A percentile compares a stretch with the other conserved stretches of the same genome.
These are phyloP conservation scores for Nematostella vectensis DNA, from an alignment of 92 coral and sea anemone genomes.

Conservation along the genomic window DNA sequence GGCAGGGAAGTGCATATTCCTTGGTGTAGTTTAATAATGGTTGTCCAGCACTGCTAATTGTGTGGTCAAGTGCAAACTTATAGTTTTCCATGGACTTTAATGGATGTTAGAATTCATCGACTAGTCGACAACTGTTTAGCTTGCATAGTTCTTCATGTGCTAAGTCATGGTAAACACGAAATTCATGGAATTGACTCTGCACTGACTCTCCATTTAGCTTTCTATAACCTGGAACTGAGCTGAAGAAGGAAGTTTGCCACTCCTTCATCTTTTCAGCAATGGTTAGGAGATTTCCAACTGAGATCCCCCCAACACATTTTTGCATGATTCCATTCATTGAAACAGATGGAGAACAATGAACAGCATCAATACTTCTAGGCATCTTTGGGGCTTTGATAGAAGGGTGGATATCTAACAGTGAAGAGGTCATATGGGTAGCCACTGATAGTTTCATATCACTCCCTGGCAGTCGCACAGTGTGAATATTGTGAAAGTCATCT, in stretches of 20 bases:
- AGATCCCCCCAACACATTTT: conserved; percentile 23
- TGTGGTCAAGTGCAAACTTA: conserved; percentile 15
- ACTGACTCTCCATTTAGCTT: not conserved
- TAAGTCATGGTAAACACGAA: conserved; percentile 19
- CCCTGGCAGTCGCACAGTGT: conserved; percentile 33
- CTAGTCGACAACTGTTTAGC: conserved; percentile 27
- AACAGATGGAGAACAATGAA: conserved; percentile 2
- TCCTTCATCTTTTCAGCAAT: not conserved
- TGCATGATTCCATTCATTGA: conserved; percentile 4
- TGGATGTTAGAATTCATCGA: conserved; percentile 35
- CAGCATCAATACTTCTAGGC: conserved; percentile 5
- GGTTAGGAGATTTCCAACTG: not conserved
- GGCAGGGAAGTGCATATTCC: conserved; percentile 28
- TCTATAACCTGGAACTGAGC: not conserved
- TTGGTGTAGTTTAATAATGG: conserved; percentile 10
- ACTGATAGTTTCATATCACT: conserved; percentile 31
- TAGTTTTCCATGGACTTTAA: conserved; percentile 38
- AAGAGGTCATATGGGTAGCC: conserved; percentile 45
- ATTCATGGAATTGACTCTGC: not conserved
- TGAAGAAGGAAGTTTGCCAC: not conserved
- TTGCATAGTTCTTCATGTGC: conserved; percentile 19
- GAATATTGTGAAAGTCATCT: conserved; percentile 43
- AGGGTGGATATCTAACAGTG: conserved; percentile 32
- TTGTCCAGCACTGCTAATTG: not conserved
- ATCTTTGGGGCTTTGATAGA: conserved; percentile 10